These are phyloP conservation scores for Laothoe populi DNA, from an alignment of 2,888 invertebrate genomes.

Conservation along the genomic window DNA sequence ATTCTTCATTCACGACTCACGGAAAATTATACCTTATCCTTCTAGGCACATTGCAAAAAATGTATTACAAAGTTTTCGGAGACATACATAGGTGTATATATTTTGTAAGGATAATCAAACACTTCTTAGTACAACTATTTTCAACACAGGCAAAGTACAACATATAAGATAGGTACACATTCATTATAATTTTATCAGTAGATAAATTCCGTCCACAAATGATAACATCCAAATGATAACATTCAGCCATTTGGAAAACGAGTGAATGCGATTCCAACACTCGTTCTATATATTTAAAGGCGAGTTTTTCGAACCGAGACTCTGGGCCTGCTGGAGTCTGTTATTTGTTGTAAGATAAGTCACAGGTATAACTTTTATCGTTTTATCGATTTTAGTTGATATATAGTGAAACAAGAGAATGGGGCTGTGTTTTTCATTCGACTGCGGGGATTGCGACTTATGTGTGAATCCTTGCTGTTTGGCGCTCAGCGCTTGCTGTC, in stretches of 20 bases:
- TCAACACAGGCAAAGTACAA: too few species aligned
- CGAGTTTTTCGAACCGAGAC: too few species aligned
- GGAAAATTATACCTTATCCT: too few species aligned
- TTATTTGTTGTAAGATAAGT: conserved; percentile 2
- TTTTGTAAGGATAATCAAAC: too few species aligned
- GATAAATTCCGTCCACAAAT: conserved; percentile 49
- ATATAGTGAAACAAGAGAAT: conserved; percentile 54
- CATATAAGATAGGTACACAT: not conserved
- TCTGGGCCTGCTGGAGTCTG: not conserved
- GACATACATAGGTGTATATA: too few species aligned
- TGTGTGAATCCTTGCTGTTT: conserved; percentile 77
- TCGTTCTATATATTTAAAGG: conserved; percentile 39
- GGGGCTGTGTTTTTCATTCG: conserved; percentile 76
- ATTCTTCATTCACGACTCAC: too few species aligned
- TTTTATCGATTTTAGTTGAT: conserved; percentile 62
- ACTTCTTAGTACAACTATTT: too few species aligned
- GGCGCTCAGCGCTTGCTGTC: conserved; percentile 74
- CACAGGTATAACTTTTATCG: conserved; percentile 25
- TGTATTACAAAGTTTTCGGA: too few species aligned
- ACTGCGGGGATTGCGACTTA: conserved; percentile 72
- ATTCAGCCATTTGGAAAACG: conserved; percentile 45
- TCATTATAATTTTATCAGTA: conserved; percentile 48
- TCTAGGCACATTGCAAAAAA: too few species aligned
- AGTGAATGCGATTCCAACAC: conserved; percentile 37
- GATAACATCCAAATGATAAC: conserved; percentile 54